These are phyloP conservation scores for Danio tinwini DNA, from an alignment of 2,797 vertebrate genomes.

Conservation along the genomic window DNA sequence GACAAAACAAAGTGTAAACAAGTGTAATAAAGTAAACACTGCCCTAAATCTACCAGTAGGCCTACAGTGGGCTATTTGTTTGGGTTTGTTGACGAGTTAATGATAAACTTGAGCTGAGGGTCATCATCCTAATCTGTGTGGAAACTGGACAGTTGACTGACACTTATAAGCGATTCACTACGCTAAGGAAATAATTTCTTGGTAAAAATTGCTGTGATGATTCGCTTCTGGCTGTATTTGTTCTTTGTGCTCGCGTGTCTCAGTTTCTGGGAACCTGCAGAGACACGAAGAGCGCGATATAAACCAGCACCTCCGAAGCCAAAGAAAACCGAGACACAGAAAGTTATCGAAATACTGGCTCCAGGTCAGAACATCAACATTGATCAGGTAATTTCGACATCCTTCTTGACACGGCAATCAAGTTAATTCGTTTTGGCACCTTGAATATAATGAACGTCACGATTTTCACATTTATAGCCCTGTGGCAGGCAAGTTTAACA, in stretches of 20 bases:
- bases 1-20: neutral
- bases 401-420: neutral
- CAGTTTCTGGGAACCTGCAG: constrained; percentile 4
- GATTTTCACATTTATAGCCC: neutral
- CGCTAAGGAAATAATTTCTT: too few species aligned
- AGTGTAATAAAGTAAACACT: neutral
- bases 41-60: neutral
- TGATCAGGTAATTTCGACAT: constrained; percentile 65
- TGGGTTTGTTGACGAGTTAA: constrained; percentile 51
- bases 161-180: neutral
- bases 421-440: neutral
- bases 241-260: constrained; percentile 40
- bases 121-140: constrained; percentile 43
- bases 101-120: constrained; percentile 55
- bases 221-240: constrained; percentile 38
- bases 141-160: constrained; percentile 33
- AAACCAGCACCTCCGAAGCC: constrained; percentile 58
- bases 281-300: constrained; percentile 2
- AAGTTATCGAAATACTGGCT: constrained; percentile 55
- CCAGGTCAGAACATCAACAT: constrained; percentile 68
- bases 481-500: too few species aligned
- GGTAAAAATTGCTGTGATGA: neutral
- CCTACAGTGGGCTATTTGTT: neutral
- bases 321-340: constrained; percentile 52
- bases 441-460: neutral